A percentile compares a stretch with the other conserved stretches of the same genome.
These are phyloP conservation scores for Pachypanchax playfairii DNA, from an alignment of 2,113 vertebrate species.

Conservation along the genomic window DNA sequence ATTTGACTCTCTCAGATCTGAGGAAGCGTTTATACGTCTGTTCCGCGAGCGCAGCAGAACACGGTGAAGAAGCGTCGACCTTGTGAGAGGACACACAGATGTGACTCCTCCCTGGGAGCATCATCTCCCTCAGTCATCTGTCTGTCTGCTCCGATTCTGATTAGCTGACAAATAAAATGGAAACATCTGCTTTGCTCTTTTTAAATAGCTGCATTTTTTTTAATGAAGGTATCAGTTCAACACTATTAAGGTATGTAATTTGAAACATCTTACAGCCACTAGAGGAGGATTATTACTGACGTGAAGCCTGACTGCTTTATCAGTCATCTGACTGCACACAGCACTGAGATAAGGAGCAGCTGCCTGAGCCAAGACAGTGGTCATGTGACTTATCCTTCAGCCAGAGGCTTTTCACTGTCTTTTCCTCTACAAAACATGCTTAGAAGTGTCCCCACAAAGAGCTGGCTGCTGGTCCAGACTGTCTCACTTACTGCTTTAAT, in stretches of 20 bases:
- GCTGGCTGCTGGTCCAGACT: conserved; percentile 33
- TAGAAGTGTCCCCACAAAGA: conserved; percentile 28
- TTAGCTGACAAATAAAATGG: background rate
- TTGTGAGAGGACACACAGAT: conserved; percentile 57
- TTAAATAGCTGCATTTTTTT: background rate
- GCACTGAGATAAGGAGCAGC: conserved; percentile 39
- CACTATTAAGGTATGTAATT: background rate
- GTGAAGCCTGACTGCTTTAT: background rate
- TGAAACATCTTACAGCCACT: background rate
- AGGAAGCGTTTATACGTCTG: too few species aligned
- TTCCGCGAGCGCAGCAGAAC: too few species aligned
- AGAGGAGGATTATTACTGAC: background rate
- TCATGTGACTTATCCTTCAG: conserved; percentile 45
- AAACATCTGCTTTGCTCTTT: background rate
- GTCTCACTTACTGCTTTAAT: conserved; percentile 11
- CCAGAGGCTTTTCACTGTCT: conserved; percentile 39
- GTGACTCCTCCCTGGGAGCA: conserved; percentile 51
- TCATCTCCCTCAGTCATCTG: conserved; percentile 11
- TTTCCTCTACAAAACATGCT: conserved; percentile 37
- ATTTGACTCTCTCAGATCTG: too few species aligned
- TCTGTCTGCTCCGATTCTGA: conserved; percentile 24
- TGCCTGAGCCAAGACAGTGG: conserved; percentile 42
- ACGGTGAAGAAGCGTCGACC: conserved; percentile 39
- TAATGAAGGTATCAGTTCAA: too few species aligned
- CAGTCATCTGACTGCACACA: background rate